These are phyloP conservation scores for Pristionchus mayeri DNA, from an alignment of 2,888 invertebrate genomes.

Conservation along the genomic window DNA sequence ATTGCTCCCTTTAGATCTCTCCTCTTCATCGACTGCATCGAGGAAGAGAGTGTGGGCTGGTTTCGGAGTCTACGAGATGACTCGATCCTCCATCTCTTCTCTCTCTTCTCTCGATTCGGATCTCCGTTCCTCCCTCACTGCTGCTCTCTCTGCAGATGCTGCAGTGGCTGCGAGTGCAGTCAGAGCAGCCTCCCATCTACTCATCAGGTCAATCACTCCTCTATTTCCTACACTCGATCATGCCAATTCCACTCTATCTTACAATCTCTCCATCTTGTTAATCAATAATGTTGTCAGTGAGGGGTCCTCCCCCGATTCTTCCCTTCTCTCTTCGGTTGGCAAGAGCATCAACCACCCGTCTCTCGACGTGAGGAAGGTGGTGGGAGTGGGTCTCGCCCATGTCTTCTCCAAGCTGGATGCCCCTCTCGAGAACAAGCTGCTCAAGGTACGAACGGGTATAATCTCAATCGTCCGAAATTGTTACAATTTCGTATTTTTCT, in stretches of 20 bases:
- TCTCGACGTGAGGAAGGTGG: constrained; percentile 81
- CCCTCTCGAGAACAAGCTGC: constrained; percentile 55
- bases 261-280: no score
- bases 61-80: constrained; percentile 29
- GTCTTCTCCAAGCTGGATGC: constrained; percentile 49
- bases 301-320: constrained; percentile 83
- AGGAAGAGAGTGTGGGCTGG: constrained; percentile 25
- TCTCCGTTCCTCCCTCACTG: constrained; percentile 3
- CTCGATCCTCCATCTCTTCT: constrained; percentile 8
- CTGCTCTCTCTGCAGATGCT: constrained; percentile 45
- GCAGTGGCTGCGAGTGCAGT: constrained; percentile 57
- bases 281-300: no score
- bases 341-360: constrained; percentile 87
- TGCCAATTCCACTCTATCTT: no score
- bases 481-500: no score
- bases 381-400: constrained; percentile 58
- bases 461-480: no score
- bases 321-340: constrained; percentile 83
- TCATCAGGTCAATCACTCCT: constrained; percentile 51
- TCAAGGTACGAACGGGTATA: constrained; percentile 63
- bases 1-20: constrained; percentile 15
- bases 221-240: no score
- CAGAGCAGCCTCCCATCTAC: constrained; percentile 55
- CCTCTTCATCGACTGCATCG: background rate
- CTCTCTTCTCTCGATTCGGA: background rate